These are phyloP conservation scores for Peromyscus nudipes DNA, from an alignment of 2,797 vertebrate genomes.

Conservation along the genomic window DNA sequence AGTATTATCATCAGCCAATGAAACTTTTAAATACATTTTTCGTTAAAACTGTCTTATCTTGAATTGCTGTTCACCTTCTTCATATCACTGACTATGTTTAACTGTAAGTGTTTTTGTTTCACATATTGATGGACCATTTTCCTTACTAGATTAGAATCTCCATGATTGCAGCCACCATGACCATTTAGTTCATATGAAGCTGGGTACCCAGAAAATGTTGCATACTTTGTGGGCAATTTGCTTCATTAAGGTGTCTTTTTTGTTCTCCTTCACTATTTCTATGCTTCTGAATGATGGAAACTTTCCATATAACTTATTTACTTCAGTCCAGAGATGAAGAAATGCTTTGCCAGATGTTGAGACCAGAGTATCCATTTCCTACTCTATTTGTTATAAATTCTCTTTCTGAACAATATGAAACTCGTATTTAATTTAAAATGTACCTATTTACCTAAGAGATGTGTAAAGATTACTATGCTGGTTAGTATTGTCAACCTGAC, in stretches of 20 bases:
- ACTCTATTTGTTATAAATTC: background rate
- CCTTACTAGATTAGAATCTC: conserved; percentile 1
- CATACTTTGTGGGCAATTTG: background rate
- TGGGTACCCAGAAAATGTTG: background rate
- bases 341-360: background rate
- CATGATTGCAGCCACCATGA: background rate
- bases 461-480: background rate
- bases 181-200: background rate
- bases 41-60: background rate
- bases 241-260: background rate
- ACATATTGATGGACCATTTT: background rate
- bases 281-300: background rate
- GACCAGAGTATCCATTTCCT: background rate
- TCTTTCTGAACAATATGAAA: background rate
- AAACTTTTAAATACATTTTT: background rate
- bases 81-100: background rate
- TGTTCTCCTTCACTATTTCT: background rate
- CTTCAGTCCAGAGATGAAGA: background rate
- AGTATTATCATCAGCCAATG: background rate
- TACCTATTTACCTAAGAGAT: background rate
- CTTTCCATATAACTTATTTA: background rate
- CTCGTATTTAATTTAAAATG: conserved; percentile 16
- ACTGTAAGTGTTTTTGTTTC: background rate
- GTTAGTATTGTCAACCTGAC: background rate
- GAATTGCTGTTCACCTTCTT: background rate